Evolutionary conservation across 2,113 vertebrate species (phyloP).

Genomic region (Choloepus hoffmanni): DNA sequence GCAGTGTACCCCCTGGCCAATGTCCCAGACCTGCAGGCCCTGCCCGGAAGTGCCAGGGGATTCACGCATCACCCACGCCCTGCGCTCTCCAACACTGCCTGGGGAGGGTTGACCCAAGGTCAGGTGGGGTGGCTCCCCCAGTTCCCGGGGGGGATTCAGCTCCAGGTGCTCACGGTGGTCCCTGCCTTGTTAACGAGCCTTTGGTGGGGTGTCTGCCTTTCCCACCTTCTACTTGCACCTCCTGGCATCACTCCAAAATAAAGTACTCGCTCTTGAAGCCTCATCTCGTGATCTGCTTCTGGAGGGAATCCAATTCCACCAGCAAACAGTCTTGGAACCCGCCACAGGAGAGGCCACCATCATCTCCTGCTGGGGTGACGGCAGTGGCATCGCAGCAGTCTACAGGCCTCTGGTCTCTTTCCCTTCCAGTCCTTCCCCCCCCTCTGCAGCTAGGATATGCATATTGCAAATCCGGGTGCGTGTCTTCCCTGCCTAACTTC

Average conservation of each 20-base stretch:
- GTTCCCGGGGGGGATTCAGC: too few relatives aligned
- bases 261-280: background rate
- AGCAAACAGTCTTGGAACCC: background rate
- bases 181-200: background rate
- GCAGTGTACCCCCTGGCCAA: background rate
- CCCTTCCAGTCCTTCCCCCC: background rate
- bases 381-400: background rate
- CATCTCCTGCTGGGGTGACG: background rate
- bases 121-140: too few relatives aligned
- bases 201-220: background rate
- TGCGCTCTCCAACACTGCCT: too few relatives aligned
- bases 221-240: background rate
- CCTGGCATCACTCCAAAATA: background rate
- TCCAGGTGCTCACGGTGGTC: too few relatives aligned
- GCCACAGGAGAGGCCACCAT: accelerated
- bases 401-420: too few relatives aligned
- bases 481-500: background rate
- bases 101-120: too few relatives aligned
- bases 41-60: too few relatives aligned
- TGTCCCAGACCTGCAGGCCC: too few relatives aligned
- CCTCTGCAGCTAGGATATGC: background rate
- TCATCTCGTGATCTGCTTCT: background rate
- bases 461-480: too few relatives aligned
- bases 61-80: too few relatives aligned
- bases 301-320: background rate